Percentiles rank a stretch among this genome's conserved stretches.
These are phyloP conservation scores for Takifugu ocellatus DNA, from an alignment of 2,797 vertebrate genomes.

Conservation along the genomic window DNA sequence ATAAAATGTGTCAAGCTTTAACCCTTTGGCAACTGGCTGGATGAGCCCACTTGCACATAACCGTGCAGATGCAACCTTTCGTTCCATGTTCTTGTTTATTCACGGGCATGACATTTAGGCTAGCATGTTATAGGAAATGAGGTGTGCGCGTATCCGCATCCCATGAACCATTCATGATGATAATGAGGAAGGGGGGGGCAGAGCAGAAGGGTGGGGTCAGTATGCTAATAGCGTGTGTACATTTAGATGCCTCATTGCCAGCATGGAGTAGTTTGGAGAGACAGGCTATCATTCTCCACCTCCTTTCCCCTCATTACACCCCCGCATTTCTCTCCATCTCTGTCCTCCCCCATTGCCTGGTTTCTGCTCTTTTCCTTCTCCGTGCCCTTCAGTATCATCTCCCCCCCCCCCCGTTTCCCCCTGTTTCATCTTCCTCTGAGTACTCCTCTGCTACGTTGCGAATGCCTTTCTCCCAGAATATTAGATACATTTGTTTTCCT, in stretches of 20 bases:
- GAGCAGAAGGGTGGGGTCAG: slow-evolving; percentile 58
- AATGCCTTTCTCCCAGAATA: slow-evolving; percentile 53
- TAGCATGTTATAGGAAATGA: slow-evolving; percentile 29
- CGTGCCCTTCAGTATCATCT: slow-evolving; percentile 39
- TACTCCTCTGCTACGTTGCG: slow-evolving; percentile 13
- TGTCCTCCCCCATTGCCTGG: slow-evolving; percentile 53
- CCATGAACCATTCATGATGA: slow-evolving; percentile 37
- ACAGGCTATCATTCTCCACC: slow-evolving; percentile 48
- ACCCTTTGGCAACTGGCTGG: slow-evolving; percentile 29
- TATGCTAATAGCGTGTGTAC: slow-evolving; percentile 67
- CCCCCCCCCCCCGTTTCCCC: neutral
- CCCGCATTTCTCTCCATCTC: slow-evolving; percentile 51
- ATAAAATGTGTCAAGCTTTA: slow-evolving; percentile 37
- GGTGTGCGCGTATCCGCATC: slow-evolving; percentile 26
- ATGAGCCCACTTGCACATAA: slow-evolving; percentile 2
- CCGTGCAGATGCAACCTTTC: slow-evolving; percentile 14
- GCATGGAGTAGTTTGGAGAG: slow-evolving; percentile 40
- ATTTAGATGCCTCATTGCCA: slow-evolving; percentile 56
- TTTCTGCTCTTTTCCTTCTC: slow-evolving; percentile 45
- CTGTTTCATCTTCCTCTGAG: slow-evolving; percentile 31
- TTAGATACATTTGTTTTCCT: slow-evolving; percentile 69
- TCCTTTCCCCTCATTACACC: slow-evolving; percentile 54
- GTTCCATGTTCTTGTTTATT: slow-evolving; percentile 33
- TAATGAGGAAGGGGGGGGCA: slow-evolving; percentile 53
- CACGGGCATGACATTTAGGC: slow-evolving; percentile 43